Percentiles rank a stretch among this genome's conserved stretches.
phyloP scores from a whole-genome alignment of 2,797 vertebrate genomes.

The Sebastes hubbsi region DNA sequence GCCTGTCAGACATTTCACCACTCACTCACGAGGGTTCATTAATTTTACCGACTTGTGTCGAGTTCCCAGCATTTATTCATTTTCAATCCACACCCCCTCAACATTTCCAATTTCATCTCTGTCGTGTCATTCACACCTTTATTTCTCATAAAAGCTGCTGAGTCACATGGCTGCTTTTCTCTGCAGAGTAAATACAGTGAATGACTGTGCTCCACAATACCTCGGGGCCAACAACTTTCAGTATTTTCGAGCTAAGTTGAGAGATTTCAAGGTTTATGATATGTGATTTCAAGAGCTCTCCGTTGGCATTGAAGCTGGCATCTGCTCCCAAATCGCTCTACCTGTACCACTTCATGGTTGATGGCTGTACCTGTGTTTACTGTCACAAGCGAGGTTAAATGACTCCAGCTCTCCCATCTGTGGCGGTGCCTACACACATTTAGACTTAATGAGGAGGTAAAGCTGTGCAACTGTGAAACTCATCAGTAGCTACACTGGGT shows the following conservation, averaged over 20 bases:
- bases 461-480: constrained; percentile 40
- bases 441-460: constrained; percentile 56
- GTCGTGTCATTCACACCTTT: constrained; percentile 37
- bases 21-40: constrained; percentile 9
- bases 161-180: constrained; percentile 25
- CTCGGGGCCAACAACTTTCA: constrained; percentile 10
- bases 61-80: constrained; percentile 29
- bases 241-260: neutral
- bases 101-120: constrained; percentile 14
- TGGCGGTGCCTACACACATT: constrained; percentile 52
- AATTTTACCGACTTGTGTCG: constrained; percentile 10
- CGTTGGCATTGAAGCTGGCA: constrained; percentile 13
- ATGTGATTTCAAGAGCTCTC: constrained; percentile 30
- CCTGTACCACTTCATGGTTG: constrained; percentile 13
- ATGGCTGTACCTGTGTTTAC: constrained; percentile 49
- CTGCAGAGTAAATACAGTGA: constrained; percentile 13
- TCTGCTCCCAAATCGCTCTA: constrained; percentile 36
- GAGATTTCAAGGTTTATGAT: constrained; percentile 29
- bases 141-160: constrained; percentile 45
- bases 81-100: constrained; percentile 13
- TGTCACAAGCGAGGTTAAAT: constrained; percentile 42
- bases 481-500: constrained; percentile 37
- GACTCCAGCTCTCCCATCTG: constrained; percentile 35
- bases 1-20: constrained; percentile 13
- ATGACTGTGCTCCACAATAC: neutral